Evolutionary conservation across 2,113 vertebrate species (phyloP).

Genomic region (Callopanchax toddi): DNA sequence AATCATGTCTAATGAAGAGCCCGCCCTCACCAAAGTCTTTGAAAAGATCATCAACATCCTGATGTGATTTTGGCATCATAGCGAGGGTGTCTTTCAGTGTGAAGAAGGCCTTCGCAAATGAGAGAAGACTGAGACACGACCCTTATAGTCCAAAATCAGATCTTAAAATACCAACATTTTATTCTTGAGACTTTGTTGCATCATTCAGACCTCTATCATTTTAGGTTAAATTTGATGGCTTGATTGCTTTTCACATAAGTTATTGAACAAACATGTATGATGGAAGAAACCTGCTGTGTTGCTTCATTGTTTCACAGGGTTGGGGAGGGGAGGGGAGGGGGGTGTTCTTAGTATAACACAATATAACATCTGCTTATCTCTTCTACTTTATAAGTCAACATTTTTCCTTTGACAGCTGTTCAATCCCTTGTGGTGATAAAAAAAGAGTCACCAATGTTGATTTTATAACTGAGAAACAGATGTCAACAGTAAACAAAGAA

Average conservation of each 20-base stretch:
- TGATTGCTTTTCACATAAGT: too few relatives aligned
- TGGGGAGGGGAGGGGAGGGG: too few relatives aligned
- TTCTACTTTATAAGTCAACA: neutral
- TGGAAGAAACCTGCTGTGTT: neutral
- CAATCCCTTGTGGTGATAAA: neutral
- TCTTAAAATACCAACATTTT: too few relatives aligned
- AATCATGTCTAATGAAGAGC: too few relatives aligned
- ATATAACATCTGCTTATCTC: neutral
- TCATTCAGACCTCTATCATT: too few relatives aligned
- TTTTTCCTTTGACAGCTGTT: neutral
- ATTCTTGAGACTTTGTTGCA: too few relatives aligned
- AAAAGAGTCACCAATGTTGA: neutral
- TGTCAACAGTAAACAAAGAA: constrained; percentile 8
- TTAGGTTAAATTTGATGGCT: too few relatives aligned
- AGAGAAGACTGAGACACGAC: too few relatives aligned
- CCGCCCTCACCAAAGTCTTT: too few relatives aligned
- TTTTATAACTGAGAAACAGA: constrained; percentile 2
- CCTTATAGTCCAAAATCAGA: too few relatives aligned
- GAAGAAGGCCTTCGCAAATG: neutral
- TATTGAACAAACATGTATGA: neutral
- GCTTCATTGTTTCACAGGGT: neutral
- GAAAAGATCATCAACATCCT: too few relatives aligned
- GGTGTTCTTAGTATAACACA: neutral
- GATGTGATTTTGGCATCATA: too few relatives aligned
- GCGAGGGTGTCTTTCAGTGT: neutral